Evolutionary conservation across 2,888 invertebrate genomes (phyloP), one percentile per base, ranked within the genome.

Genomic region (Cremastinae sp.): DNA sequence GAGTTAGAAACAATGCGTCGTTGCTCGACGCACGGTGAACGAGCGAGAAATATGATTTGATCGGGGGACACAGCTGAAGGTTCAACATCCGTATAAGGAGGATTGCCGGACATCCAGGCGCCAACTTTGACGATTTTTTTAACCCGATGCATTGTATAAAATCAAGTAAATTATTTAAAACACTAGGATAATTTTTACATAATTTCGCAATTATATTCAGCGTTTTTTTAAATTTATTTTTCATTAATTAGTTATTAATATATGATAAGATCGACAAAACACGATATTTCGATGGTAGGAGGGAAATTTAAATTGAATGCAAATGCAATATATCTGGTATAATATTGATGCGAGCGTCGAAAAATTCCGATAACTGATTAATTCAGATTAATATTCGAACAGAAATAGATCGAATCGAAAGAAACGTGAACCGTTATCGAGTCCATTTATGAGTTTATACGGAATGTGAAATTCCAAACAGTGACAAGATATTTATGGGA

Each of bases 31-130:
- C 12, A 66, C 34, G 28, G 16, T 28, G 12, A n/a, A 38, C 10
- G 22, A 16, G 20, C 5, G 45, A 36, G 45, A 18, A 34, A 47
- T 12, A 16, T 12, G 9, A 56, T 7, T 10, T 56, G 14, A 54
- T 47, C 36, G 4, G 18, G 47, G n/a, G n/a, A n/a, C n/a, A 18
- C 34, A 45, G 28, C 45, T 34, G 14, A 1, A 22, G 10, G 0
- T 18, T 47, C 45, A 45, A 18, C 66, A 12, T 18, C 20, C n/a
- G 16, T 66, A 54, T 36, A 56, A 56, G 20, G 36, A 36, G 8
- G 66, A 45, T 56, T 45, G 66, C 56, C 41, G 10, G 34, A 0
- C 34, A 20, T 18, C 1, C 64, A 69, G 69, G 74, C 74, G 74
- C 74, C 10, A 9, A 5, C 2, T 34, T 9, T 51, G 4, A 2